Evolutionary conservation across 2,113 vertebrate species (phyloP), one percentile per base, ranked within the genome.

Genomic region (Crocuta crocuta): DNA sequence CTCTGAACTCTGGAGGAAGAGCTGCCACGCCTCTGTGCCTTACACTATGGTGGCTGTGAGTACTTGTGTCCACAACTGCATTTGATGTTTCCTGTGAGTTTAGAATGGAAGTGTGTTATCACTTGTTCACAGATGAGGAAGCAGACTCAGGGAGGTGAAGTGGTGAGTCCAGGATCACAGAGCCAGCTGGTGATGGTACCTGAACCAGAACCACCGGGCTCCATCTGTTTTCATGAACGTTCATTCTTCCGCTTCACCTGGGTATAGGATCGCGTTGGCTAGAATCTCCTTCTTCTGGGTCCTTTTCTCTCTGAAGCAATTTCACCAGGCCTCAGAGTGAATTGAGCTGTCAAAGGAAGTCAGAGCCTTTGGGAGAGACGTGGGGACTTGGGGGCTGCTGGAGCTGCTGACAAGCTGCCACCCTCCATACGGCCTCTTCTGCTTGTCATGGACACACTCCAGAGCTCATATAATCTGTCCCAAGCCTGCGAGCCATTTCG

Each of bases 351-450:
- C 65, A 45, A 13, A 84, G 7, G 11, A 76, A 97, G 31, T 2
- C 55, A 73, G 19, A 23, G 79, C 39, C 26, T 65, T 97, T 94
- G 97, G 70, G 65, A 97, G 94, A 96, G 19, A 79, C 82, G 45
- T 53, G 96, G 45, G 74, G 39, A 86, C 55, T 79, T 96, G 97
- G 80, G 94, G 90, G 93, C 96, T 85, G 88, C 93, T 96, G 87
- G 74, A 94, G 91, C 48, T 95, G 88, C 94, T 43, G 80, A 93
- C 26, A 71, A 97, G 53, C 92, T 91, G 63, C 92, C 92, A 94
- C 65, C 89, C 93, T 65, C 78, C 89, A 97, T 87, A 92, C 85
- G 92, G 73, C 80, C 97, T 50, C 95, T 94, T 96, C 96, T 97
- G 91, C 95, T 93, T 97, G 89, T 21, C 4, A 70, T 98, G 96